These are phyloP conservation scores for Brachynemurus nebulosus DNA, from an alignment of 2,888 invertebrate species.

Conservation along the genomic window DNA sequence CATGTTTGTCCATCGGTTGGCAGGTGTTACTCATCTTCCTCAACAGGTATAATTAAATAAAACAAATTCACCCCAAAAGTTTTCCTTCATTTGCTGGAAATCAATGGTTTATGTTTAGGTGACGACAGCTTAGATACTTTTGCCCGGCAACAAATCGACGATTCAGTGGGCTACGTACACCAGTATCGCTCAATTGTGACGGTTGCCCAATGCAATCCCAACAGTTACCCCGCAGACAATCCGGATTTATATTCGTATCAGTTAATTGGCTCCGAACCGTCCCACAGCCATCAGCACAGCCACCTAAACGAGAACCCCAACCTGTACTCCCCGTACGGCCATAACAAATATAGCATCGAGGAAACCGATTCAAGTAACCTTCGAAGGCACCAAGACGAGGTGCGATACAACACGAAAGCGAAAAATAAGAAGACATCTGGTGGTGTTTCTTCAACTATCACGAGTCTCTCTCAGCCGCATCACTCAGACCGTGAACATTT, in stretches of 20 bases:
- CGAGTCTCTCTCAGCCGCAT: background rate
- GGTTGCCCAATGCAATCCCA: background rate
- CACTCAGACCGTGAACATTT: background rate
- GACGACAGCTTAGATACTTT: slow-evolving; percentile 4
- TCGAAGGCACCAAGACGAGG: background rate
- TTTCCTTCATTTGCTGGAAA: no score
- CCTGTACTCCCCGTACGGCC: background rate
- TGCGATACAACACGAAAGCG: background rate
- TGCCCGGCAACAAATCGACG: background rate
- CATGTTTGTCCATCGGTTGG: background rate
- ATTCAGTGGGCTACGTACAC: background rate
- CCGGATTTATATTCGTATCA: slow-evolving; percentile 5
- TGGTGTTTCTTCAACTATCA: slow-evolving; percentile 3
- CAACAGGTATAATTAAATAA: no score
- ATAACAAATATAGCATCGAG: background rate
- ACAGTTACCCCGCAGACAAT: slow-evolving; percentile 4
- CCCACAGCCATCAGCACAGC: background rate
- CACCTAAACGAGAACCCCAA: no score
- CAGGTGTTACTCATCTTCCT: background rate
- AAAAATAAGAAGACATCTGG: slow-evolving; percentile 1
- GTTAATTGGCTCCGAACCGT: background rate
- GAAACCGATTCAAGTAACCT: no score
- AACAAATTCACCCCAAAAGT: no score
- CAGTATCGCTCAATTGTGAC: slow-evolving; percentile 3
- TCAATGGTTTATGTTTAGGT: no score